Evolutionary conservation across 53 echinoderm and acorn worm genomes (phyloP), one percentile per base, ranked within the genome.

Genomic region (Luidia sarsii): DNA sequence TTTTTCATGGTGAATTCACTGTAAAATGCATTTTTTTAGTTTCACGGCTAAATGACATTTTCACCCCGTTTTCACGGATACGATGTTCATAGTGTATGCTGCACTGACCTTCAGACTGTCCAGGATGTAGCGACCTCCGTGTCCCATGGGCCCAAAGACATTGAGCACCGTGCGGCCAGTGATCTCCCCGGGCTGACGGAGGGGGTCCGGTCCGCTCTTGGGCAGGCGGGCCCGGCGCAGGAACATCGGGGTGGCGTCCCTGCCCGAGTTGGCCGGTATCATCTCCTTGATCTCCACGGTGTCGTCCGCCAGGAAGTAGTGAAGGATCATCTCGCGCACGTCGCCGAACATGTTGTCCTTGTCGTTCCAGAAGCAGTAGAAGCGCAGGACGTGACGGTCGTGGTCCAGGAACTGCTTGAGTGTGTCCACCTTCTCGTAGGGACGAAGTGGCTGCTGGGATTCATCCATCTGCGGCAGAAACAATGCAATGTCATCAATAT

Each of bases 401-500:
- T 96, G 97, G 60, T 93, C 93, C 49, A 96, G 66, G 81, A 96
- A 96, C 81, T 96, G 97, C 83, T 96, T 96, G 61, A 96, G 87
- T 15, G 91, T 96, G 90, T 96, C 97, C 18, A 96, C 97, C 65
- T 96, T 96, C 68, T 96, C 97, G 48, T 93, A 96, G 7, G 97
- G 97, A 0, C 97, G 83, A 2, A 96, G 63, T 15, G 97, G 97
- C 59, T 96, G 97, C 70, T 96, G 97, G 18, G 97, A 50, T 52
- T 93, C 93, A 52, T 93, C 97, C 93, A 96, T 88, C 97, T 96
- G 80, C n/a, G n/a, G n/a, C n/a, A n/a, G n/a, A n/a, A n/a, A n/a
- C n/a, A n/a, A n/a, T n/a, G n/a, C n/a, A n/a, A n/a, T n/a, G n/a
- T n/a, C n/a, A n/a, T n/a, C n/a, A n/a, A n/a, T n/a, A n/a, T n/a